Conservation (phyloP, 2,113 vertebrate genomes). For the Cyanistes caeruleus region DNA sequence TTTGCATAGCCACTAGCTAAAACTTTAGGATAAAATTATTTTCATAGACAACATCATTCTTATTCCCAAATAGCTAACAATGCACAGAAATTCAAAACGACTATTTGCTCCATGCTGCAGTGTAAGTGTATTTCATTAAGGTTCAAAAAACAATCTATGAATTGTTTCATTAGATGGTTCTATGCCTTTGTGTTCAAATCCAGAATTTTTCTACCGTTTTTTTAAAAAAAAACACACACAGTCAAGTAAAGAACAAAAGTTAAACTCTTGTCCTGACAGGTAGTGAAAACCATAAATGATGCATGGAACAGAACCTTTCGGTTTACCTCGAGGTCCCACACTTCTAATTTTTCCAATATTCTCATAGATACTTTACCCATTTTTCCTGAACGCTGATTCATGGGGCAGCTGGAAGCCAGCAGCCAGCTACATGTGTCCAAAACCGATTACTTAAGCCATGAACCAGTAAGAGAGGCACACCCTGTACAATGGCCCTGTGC, state of each 20-base stretch:
- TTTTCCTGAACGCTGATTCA: background rate
- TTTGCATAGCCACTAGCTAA: background rate
- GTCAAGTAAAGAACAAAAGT: background rate
- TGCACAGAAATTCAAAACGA: background rate
- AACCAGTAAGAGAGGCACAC: background rate
- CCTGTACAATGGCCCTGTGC: background rate
- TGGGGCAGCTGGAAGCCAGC: background rate
- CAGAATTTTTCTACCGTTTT: background rate
- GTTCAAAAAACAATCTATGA: background rate
- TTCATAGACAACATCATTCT: background rate
- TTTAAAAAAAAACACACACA: background rate
- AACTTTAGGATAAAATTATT: background rate
- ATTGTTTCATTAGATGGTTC: background rate
- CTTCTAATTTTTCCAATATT: background rate
- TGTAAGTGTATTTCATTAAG: background rate
- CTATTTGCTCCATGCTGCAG: background rate
- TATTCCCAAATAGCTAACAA: background rate
- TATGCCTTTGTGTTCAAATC: background rate
- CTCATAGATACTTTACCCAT: background rate
- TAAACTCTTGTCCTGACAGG: background rate
- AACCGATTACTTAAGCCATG: background rate
- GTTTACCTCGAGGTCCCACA: background rate
- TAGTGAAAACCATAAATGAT: background rate
- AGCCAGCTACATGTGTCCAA: background rate
- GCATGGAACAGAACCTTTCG: background rate